phyloP scores from a whole-genome alignment of 2,888 invertebrate genomes.

The Nephrotoma guestfalica region DNA sequence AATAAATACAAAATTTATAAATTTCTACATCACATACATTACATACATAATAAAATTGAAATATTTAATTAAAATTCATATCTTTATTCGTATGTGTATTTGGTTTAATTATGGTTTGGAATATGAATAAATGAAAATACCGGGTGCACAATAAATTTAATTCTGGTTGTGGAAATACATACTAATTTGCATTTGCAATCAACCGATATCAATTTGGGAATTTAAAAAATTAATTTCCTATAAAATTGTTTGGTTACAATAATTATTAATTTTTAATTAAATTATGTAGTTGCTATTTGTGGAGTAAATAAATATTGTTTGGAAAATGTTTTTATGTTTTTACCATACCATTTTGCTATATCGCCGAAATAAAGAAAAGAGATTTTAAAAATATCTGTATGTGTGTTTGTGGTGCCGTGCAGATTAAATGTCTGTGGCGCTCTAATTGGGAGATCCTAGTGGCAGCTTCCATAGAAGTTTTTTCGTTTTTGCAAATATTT shows the following conservation, averaged over 20 bases:
- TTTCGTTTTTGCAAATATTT: too few species aligned
- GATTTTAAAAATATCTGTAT: too few species aligned
- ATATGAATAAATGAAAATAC: neutral
- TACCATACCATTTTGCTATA: too few species aligned
- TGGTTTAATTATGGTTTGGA: neutral
- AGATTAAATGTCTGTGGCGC: too few species aligned
- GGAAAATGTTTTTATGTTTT: too few species aligned
- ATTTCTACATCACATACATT: neutral
- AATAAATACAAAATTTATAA: neutral
- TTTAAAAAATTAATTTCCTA: too few species aligned
- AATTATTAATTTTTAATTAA: neutral
- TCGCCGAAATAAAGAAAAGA: too few species aligned
- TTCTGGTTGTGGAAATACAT: neutral
- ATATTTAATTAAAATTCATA: neutral
- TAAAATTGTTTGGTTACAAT: neutral
- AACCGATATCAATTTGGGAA: neutral
- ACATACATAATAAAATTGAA: neutral
- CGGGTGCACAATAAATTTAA: neutral
- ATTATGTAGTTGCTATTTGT: neutral
- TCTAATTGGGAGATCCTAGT: too few species aligned
- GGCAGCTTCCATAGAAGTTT: too few species aligned
- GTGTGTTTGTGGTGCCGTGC: too few species aligned
- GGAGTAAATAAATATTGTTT: neutral
- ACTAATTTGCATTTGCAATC: neutral
- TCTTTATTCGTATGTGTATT: neutral